Evolutionary conservation across 2,888 invertebrate genomes (phyloP).

Genomic region (Oxytorus armatus): DNA sequence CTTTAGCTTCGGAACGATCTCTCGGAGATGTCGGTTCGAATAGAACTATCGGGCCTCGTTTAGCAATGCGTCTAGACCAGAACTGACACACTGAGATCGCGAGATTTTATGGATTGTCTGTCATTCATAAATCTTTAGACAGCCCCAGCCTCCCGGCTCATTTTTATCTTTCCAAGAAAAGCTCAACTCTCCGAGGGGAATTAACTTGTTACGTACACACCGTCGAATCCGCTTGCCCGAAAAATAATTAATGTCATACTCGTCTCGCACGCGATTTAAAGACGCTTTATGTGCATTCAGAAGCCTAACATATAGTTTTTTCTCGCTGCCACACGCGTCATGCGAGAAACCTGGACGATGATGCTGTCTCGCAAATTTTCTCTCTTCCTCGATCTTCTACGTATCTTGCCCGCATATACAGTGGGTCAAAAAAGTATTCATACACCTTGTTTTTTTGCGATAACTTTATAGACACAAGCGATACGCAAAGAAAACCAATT

Average conservation of each 20-base stretch:
- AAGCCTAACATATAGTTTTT: conserved; percentile 14
- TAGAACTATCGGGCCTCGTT: conserved; percentile 20
- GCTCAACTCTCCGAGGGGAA: conserved; percentile 16
- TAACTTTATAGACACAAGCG: too few relatives aligned
- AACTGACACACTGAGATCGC: conserved; percentile 22
- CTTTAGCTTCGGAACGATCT: not conserved
- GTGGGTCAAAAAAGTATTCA: too few relatives aligned
- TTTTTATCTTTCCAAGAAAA: conserved; percentile 21
- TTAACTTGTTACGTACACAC: conserved; percentile 33
- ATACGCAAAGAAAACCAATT: too few relatives aligned
- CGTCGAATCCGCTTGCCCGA: conserved; percentile 1
- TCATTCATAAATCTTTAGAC: not conserved
- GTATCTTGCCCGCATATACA: conserved; percentile 37
- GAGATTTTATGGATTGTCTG: conserved; percentile 46
- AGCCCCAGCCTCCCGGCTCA: not conserved
- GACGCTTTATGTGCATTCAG: conserved; percentile 43
- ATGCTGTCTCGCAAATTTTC: not conserved
- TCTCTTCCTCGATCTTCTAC: conserved; percentile 45
- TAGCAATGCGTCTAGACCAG: conserved; percentile 14
- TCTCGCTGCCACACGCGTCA: not conserved
- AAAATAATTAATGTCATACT: conserved; percentile 46
- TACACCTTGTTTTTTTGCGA: too few relatives aligned
- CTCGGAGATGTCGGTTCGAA: not conserved
- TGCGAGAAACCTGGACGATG: not conserved
- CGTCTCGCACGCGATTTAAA: conserved; percentile 54